Evolutionary conservation across 2,113 vertebrate species (phyloP).

Genomic region (pig (Sus scrofa)): T2T-Sscrofa CM000829.6:50186001-50186500

Average conservation of each 20-base stretch:
- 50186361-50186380: conserved; percentile 59
- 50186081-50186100: conserved; percentile 73
- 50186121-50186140: conserved; percentile 69
- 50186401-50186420: conserved; percentile 72
- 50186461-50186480: conserved; percentile 46
- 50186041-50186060: conserved; percentile 85
- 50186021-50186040: conserved; percentile 81
- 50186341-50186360: conserved; percentile 8
- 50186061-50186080: conserved; percentile 78
- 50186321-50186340: conserved; percentile 15
- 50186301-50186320: conserved; percentile 60
- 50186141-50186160: conserved; percentile 72
- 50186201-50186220: conserved; percentile 61
- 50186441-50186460: conserved; percentile 65
- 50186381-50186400: conserved; percentile 55
- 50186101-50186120: conserved; percentile 78
- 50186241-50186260: conserved; percentile 74
- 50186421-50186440: conserved; percentile 61
- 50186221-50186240: conserved; percentile 69
- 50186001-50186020: conserved; percentile 89
- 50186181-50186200: conserved; percentile 75
- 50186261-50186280: conserved; percentile 60
- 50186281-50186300: conserved; percentile 69
- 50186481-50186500: conserved; percentile 56
- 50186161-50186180: conserved; percentile 73